Percentiles rank a stretch among this genome's conserved stretches.
Evolutionary conservation across 2,113 vertebrate species (phyloP).

Genomic region (Ceyx cyanopectus): DNA sequence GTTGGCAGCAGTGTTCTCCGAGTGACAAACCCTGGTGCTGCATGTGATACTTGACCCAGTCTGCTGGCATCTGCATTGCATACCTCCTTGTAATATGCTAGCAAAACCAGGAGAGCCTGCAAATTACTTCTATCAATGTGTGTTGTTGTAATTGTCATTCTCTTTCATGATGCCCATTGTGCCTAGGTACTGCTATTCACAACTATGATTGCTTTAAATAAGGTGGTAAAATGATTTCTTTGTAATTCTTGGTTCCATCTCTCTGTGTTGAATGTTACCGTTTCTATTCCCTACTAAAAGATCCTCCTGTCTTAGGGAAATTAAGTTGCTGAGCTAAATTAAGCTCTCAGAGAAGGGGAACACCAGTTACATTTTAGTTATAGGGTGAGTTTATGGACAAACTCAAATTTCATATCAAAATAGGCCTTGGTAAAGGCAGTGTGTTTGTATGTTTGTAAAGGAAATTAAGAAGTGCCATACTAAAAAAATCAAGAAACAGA

Average conservation of each 20-base stretch:
- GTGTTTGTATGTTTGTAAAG: neutral
- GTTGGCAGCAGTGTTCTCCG: neutral
- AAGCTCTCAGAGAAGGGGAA: neutral
- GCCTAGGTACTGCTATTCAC: conserved; percentile 1
- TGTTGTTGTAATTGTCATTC: neutral
- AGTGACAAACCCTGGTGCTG: neutral
- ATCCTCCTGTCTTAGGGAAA: neutral
- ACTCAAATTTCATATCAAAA: neutral
- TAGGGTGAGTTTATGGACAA: neutral
- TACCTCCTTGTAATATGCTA: neutral
- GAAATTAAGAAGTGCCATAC: neutral
- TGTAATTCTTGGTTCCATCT: neutral
- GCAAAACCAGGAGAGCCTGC: neutral
- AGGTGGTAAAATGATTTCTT: neutral
- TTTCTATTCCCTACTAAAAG: neutral
- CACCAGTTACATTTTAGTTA: neutral
- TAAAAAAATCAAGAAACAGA: neutral
- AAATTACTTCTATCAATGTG: neutral
- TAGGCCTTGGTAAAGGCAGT: neutral
- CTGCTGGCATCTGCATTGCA: neutral
- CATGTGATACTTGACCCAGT: neutral
- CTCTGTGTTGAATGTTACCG: neutral
- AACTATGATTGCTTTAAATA: conserved; percentile 1
- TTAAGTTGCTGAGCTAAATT: neutral
- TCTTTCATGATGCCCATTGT: neutral